These are phyloP conservation scores for Takifugu ocellatus DNA, from an alignment of 2,797 vertebrate species.

Conservation along the genomic window DNA sequence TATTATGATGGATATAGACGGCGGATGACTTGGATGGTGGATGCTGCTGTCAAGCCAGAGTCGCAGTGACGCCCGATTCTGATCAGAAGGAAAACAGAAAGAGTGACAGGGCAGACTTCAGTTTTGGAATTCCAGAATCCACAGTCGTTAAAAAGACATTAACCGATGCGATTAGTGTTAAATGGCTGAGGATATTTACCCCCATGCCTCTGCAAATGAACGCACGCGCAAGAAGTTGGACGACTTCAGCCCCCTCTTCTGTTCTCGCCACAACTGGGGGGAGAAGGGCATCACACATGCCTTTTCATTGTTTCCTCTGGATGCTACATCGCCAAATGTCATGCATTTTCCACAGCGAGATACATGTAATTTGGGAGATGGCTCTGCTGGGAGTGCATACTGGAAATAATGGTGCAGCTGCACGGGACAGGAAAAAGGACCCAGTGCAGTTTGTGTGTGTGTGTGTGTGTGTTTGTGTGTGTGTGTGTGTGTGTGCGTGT, in stretches of 20 bases:
- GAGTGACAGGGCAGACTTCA: neutral
- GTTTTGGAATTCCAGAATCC: neutral
- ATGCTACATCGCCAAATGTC: conserved; percentile 52
- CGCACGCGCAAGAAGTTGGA: conserved; percentile 45
- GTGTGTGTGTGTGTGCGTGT: conserved; percentile 8
- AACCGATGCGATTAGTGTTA: neutral
- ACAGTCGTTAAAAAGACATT: neutral
- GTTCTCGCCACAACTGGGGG: conserved; percentile 46
- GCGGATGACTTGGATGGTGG: conserved; percentile 15
- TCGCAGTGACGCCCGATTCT: conserved; percentile 13
- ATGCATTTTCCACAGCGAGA: conserved; percentile 62
- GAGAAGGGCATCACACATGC: conserved; percentile 35
- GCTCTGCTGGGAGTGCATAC: conserved; percentile 51
- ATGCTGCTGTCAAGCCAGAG: conserved; percentile 18
- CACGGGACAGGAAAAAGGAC: conserved; percentile 46
- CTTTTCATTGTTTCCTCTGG: conserved; percentile 50
- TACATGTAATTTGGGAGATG: conserved; percentile 64
- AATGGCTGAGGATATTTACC: conserved; percentile 11
- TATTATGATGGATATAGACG: conserved; percentile 40
- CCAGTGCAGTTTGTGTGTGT: conserved; percentile 34
- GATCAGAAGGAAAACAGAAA: conserved; percentile 9
- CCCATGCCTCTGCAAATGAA: conserved; percentile 19
- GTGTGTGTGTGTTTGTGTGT: conserved; percentile 30
- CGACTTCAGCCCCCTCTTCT: conserved; percentile 46
- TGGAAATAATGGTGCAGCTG: conserved; percentile 70